Percentiles rank a stretch among this genome's conserved stretches.
Evolutionary conservation across 2,113 vertebrate species (phyloP).

Genomic region (Ia io): DNA sequence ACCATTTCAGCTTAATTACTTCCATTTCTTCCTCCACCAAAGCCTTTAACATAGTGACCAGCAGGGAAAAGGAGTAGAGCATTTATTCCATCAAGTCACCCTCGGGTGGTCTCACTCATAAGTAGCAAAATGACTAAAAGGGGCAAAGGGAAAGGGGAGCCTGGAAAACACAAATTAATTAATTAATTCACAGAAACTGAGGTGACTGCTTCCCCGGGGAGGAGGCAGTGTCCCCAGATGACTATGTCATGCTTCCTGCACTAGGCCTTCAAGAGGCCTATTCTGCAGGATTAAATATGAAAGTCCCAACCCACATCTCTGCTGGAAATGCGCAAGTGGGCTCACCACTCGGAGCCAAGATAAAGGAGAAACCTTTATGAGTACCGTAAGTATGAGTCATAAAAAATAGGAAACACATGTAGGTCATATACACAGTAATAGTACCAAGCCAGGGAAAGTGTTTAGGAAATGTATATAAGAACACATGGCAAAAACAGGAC

Average conservation of each 20-base stretch:
- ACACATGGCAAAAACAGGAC: constrained; percentile 28
- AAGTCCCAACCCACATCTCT: constrained; percentile 62
- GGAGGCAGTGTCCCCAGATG: background rate
- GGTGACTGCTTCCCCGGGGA: background rate
- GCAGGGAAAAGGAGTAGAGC: background rate
- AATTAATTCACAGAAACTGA: background rate
- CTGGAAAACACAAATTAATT: background rate
- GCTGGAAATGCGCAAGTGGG: constrained; percentile 68
- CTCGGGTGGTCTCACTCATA: background rate
- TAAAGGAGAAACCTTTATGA: constrained; percentile 74
- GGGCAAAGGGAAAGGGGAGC: background rate
- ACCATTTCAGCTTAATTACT: constrained; percentile 39
- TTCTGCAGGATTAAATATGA: constrained; percentile 37
- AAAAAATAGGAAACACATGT: constrained; percentile 74
- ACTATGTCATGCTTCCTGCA: background rate
- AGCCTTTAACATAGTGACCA: background rate
- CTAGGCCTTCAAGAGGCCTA: background rate
- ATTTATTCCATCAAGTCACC: background rate
- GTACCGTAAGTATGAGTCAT: constrained; percentile 76
- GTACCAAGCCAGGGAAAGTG: constrained; percentile 52
- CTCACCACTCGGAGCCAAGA: constrained; percentile 72
- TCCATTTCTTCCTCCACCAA: constrained; percentile 28
- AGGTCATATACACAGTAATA: constrained; percentile 48
- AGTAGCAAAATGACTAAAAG: background rate
- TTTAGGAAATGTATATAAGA: constrained; percentile 57